Base-by-base conservation (phyloP, 2,113 vertebrate species). In the Ginglymostoma cirratum region DNA sequence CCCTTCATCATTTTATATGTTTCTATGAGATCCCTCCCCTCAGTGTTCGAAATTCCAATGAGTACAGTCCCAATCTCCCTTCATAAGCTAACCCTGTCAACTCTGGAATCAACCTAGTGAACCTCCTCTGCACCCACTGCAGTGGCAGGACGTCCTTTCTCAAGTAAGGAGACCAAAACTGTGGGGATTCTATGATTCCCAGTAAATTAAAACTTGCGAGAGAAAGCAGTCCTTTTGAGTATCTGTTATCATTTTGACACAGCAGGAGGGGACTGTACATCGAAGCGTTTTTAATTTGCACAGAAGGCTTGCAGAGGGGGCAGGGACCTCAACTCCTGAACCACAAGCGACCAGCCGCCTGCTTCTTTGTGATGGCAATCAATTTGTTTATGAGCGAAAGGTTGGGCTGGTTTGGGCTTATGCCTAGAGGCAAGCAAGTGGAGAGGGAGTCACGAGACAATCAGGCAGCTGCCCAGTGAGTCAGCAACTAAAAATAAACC, bases 381-480 rank as follows among this genome's bases (percentile, higher is more conserved):
- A n/a, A 19, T 93, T 66, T 93, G 89, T 93, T 93, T 93, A 93
- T 38, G 61, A 93, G 61, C 34, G 6, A 38, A 66, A 66, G 89
- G 5, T 19, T 38, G 61, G 17, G 89, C 30, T 92, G 30, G 61
- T 21, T 38, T 92, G 89, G 89, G 61, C 23, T 61, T 5, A 5
- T n/a, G 61, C 17, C 15, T 61, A 21, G 89, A 93, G 61, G 27
- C 52, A 90, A 14, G 52, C 87, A 90, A 90, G 87, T 90, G 34
- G 89, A 93, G 89, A 61, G 87, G 55, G 87, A 61, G 87, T 93
- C 89, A 93, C 89, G 89, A 67, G 89, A 93, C 61, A 10, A 0
- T 4, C 61, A 93, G n/a, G 34, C 89, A 93, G 89, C 89, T 93
- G 89, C 89, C 89, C 55, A 19, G 34, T 93, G 89, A 93, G 61